Evolutionary conservation across 1,140 invertebrate species (phyloP).

Genomic region (Trichomalopsis sarcophagae): DNA sequence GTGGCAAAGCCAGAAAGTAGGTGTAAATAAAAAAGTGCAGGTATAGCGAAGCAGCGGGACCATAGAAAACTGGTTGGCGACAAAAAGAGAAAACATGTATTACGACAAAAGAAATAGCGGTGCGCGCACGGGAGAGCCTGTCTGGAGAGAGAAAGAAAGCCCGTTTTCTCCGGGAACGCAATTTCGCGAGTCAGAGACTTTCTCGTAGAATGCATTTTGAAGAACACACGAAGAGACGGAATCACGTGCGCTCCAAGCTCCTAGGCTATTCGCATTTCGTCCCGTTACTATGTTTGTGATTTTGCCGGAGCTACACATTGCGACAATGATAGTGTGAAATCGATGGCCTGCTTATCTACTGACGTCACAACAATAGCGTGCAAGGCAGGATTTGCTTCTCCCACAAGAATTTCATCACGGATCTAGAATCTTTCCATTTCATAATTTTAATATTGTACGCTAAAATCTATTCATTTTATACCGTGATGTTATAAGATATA

Average conservation of each 20-base stretch:
- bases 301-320: neutral
- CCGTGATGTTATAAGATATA: too few species aligned
- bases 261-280: neutral
- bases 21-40: neutral
- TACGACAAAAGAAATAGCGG: neutral
- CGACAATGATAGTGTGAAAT: slow-evolving; percentile 1
- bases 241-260: slow-evolving; percentile 49
- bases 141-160: neutral
- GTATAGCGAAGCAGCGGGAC: neutral
- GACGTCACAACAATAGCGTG: neutral
- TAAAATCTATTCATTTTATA: too few species aligned
- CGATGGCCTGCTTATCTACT: neutral
- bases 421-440: too few species aligned
- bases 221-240: slow-evolving; percentile 57
- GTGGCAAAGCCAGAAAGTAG: neutral
- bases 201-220: slow-evolving; percentile 39
- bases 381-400: neutral
- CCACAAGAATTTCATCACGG: neutral
- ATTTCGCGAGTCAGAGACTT: neutral
- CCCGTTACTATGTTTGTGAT: neutral
- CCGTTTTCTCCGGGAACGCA: slow-evolving; percentile 24
- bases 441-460: too few species aligned
- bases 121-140: neutral
- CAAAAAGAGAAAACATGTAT: neutral
- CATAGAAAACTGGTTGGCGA: neutral